These are phyloP conservation scores for Temnothorax nylanderi DNA, from an alignment of 1,140 invertebrate species.

Conservation along the genomic window DNA sequence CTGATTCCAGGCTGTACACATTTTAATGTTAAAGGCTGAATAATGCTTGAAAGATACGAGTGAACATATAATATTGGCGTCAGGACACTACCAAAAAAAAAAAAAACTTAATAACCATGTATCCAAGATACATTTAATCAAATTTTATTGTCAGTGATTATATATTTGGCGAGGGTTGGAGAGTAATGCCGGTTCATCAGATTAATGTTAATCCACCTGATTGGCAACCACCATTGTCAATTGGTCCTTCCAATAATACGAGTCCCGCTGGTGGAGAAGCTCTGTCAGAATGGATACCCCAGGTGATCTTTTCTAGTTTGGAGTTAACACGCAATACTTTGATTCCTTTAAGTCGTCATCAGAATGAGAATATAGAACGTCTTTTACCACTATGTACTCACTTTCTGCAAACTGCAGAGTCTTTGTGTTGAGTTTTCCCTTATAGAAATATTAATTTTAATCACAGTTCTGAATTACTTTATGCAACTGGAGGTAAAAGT, in stretches of 20 bases:
- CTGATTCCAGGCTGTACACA: constrained; percentile 64
- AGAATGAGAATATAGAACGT: background rate
- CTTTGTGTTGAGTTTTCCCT: background rate
- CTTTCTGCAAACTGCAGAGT: background rate
- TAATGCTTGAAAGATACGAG: background rate
- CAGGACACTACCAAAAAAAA: constrained; percentile 43
- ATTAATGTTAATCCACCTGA: constrained; percentile 83
- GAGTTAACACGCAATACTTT: background rate
- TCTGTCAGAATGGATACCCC: constrained; percentile 79
- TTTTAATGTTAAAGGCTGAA: constrained; percentile 52
- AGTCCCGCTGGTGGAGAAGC: constrained; percentile 76
- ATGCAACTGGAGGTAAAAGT: background rate
- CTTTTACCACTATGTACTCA: background rate
- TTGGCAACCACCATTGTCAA: constrained; percentile 79
- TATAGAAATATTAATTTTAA: background rate
- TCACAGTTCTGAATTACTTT: background rate
- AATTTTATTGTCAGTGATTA: constrained; percentile 68
- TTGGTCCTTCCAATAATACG: constrained; percentile 77
- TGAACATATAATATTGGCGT: constrained; percentile 26
- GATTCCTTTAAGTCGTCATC: background rate
- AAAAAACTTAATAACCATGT: constrained; percentile 33
- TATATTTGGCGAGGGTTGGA: constrained; percentile 73
- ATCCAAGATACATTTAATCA: constrained; percentile 63
- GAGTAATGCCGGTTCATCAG: constrained; percentile 82
- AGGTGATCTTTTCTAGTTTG: constrained; percentile 67